These are phyloP conservation scores for Philaenus spumarius DNA, from an alignment of 1,140 invertebrate genomes.

Conservation along the genomic window DNA sequence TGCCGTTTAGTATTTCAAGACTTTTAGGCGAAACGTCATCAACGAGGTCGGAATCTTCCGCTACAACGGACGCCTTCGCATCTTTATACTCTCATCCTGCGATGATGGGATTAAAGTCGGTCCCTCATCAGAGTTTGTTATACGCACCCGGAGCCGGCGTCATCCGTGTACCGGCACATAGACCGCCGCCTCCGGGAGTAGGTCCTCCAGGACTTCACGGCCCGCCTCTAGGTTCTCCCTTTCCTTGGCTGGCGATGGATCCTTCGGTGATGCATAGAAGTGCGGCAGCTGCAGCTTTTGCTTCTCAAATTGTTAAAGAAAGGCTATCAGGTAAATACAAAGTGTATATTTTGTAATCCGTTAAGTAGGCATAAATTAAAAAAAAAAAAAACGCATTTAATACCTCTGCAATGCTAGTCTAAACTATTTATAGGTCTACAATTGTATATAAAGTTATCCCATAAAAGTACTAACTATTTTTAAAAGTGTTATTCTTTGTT, in stretches of 20 bases:
- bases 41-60: constrained; percentile 33
- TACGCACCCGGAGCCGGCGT: constrained; percentile 53
- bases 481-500: no score
- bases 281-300: constrained; percentile 63
- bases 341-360: no score
- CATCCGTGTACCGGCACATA: constrained; percentile 84
- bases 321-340: constrained; percentile 79
- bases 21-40: constrained; percentile 39
- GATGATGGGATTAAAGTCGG: constrained; percentile 28
- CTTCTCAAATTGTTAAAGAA: constrained; percentile 78
- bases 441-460: no score
- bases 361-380: no score
- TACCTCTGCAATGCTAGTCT: no score
- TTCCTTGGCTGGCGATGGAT: constrained; percentile 47
- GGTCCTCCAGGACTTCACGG: constrained; percentile 36
- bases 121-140: constrained; percentile 38
- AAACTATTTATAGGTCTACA: no score
- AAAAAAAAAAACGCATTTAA: no score
- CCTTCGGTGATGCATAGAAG: constrained; percentile 52
- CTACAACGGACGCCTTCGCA: constrained; percentile 37
- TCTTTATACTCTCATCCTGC: constrained; percentile 35
- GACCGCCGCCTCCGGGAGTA: constrained; percentile 47
- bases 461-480: no score
- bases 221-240: constrained; percentile 43
- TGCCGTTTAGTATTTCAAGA: constrained; percentile 48